A percentile compares a stretch with the other conserved stretches of the same genome.
These are phyloP conservation scores for Illadopsis cleaveri DNA, from an alignment of 2,113 vertebrate species.

Conservation along the genomic window DNA sequence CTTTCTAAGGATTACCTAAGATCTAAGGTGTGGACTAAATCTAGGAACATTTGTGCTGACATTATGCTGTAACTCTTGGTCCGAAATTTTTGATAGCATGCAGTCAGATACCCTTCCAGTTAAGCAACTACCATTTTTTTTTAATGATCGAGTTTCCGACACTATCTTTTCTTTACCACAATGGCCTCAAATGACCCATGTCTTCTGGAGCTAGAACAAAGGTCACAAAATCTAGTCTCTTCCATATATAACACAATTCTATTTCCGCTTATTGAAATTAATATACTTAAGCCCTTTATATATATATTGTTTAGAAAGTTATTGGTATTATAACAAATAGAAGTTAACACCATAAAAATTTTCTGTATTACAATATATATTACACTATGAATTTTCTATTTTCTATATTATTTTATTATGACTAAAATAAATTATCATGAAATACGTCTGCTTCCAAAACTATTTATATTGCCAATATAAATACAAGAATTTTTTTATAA, in stretches of 20 bases:
- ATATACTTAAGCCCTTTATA: neutral
- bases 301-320: neutral
- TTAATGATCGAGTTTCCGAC: neutral
- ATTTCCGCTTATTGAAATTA: neutral
- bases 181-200: neutral
- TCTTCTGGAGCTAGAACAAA: neutral
- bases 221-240: neutral
- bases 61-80: neutral
- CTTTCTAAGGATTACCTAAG: neutral
- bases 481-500: neutral
- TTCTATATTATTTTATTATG: neutral
- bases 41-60: neutral
- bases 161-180: neutral
- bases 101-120: neutral
- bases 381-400: neutral
- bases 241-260: neutral
- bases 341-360: neutral
- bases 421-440: neutral
- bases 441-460: neutral
- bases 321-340: neutral
- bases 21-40: rapidly evolving
- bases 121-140: neutral
- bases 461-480: neutral
- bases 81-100: neutral
- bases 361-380: neutral